Conservation (phyloP, 2,113 vertebrate species). For the Vicugna pacos region DNA sequence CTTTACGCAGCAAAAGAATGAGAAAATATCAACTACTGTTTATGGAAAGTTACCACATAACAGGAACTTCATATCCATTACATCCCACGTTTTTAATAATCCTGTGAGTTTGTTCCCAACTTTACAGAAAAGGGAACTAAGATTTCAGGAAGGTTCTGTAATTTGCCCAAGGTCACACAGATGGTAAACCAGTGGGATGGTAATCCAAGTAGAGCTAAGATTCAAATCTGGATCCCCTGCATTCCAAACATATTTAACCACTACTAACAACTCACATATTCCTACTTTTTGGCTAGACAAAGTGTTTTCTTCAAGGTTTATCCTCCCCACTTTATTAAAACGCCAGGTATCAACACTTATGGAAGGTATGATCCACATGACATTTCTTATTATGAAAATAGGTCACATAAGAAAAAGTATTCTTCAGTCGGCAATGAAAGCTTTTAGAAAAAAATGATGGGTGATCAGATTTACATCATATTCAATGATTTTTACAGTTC, state of each 20-base stretch:
- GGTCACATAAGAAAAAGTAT: not conserved
- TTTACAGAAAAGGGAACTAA: not conserved
- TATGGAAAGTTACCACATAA: not conserved
- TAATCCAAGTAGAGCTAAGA: not conserved
- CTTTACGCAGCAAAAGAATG: not conserved
- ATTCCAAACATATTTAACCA: not conserved
- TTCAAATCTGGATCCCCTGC: not conserved
- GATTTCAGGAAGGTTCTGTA: not conserved
- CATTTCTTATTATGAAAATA: slow-evolving; percentile 1
- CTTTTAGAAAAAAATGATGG: not conserved
- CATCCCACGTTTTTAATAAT: not conserved
- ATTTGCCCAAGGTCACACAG: not conserved
- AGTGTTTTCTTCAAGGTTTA: not conserved
- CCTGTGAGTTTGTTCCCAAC: not conserved
- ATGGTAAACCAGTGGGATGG: not conserved
- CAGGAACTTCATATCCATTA: not conserved
- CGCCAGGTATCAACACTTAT: not conserved
- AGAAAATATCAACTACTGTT: not conserved
- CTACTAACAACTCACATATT: not conserved
- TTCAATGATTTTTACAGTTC: not conserved
- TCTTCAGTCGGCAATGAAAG: not conserved
- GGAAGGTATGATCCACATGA: not conserved
- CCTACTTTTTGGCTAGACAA: not conserved
- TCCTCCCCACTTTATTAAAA: not conserved
- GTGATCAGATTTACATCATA: not conserved